These are phyloP conservation scores for Erpornis zantholeuca DNA, from an alignment of 2,113 vertebrate species.

Conservation along the genomic window DNA sequence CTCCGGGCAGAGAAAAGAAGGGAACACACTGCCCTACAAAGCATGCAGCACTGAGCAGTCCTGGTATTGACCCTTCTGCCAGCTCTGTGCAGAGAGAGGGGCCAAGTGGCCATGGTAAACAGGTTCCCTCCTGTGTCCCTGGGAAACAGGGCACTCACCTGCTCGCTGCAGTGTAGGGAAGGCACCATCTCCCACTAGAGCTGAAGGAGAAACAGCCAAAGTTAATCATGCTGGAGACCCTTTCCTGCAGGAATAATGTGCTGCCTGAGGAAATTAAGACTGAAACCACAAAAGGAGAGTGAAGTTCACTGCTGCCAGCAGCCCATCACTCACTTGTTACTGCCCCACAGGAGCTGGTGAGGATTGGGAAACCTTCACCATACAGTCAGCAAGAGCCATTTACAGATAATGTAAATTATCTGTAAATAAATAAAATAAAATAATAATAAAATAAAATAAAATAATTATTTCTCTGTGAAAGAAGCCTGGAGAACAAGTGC, in stretches of 20 bases:
- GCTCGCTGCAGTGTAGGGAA: background rate
- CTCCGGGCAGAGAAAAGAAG: background rate
- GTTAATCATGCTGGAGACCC: background rate
- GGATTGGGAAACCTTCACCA: background rate
- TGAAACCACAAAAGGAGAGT: background rate
- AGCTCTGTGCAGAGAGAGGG: accelerated
- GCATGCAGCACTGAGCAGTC: background rate
- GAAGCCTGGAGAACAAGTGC: background rate
- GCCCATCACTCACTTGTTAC: background rate
- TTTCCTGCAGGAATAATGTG: background rate
- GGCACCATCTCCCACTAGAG: background rate
- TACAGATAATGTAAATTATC: accelerated
- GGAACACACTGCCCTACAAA: background rate
- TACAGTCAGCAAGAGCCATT: background rate
- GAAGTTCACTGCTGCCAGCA: background rate
- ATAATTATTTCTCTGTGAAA: background rate
- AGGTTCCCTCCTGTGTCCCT: background rate
- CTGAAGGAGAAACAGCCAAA: background rate
- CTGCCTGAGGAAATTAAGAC: background rate
- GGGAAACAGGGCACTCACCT: background rate
- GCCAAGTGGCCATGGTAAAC: accelerated
- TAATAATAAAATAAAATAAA: too few relatives aligned
- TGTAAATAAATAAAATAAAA: too few relatives aligned
- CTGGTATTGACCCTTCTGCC: background rate
- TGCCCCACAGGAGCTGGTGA: background rate